Percentiles rank a stretch among this genome's conserved stretches.
These are phyloP conservation scores for Craniophora ligustri DNA, from an alignment of 2,888 invertebrate species.

Conservation along the genomic window DNA sequence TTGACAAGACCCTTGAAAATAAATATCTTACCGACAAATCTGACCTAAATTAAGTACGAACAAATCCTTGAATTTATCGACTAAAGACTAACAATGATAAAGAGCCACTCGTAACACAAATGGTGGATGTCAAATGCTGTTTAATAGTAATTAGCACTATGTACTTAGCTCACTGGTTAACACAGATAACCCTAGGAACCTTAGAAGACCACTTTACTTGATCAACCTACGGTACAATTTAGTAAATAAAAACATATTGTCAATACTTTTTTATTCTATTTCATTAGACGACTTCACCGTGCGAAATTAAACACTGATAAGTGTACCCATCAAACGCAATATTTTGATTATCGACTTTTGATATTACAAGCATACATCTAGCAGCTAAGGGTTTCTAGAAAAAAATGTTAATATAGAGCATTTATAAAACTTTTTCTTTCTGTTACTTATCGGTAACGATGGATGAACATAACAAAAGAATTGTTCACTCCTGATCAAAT, in stretches of 20 bases:
- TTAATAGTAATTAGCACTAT: constrained; percentile 39
- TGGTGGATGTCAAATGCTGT: constrained; percentile 27
- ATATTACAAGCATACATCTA: too few relatives aligned
- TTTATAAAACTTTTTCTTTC: constrained; percentile 2
- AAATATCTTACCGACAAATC: constrained; percentile 73
- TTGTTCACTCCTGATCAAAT: too few relatives aligned
- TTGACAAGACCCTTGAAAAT: constrained; percentile 76
- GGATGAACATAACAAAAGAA: too few relatives aligned
- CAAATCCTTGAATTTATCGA: constrained; percentile 83
- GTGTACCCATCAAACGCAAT: too few relatives aligned
- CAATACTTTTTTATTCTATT: not conserved
- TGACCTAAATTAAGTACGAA: constrained; percentile 79
- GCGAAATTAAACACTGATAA: too few relatives aligned
- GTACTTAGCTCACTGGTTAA: not conserved
- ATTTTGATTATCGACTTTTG: too few relatives aligned
- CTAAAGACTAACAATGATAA: constrained; percentile 67
- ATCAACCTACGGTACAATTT: constrained; percentile 17
- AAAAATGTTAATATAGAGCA: constrained; percentile 2
- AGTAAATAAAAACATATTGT: constrained; percentile 19
- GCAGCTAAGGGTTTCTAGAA: too few relatives aligned
- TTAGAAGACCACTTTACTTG: constrained; percentile 11
- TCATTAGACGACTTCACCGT: too few relatives aligned
- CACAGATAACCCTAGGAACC: constrained; percentile 41
- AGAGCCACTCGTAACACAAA: constrained; percentile 43
- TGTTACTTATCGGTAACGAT: too few relatives aligned